Evolutionary conservation across 2,797 vertebrate species (phyloP), one percentile per base, ranked within the genome.

Genomic region (Danio jaintianensis): DNA sequence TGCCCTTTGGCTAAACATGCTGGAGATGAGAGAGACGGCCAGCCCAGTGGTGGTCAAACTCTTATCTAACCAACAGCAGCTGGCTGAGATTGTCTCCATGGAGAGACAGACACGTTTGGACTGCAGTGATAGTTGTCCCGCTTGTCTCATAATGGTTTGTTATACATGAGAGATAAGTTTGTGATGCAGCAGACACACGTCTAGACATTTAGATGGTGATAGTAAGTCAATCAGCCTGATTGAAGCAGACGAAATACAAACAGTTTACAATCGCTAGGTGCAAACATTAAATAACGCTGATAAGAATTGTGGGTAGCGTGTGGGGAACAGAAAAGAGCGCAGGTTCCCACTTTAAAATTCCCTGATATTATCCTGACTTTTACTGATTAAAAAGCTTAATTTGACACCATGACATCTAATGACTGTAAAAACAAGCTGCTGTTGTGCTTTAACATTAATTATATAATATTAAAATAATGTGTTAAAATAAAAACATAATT

Each of bases 141-240:
- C 45, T 61, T 53, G 20, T 61, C 52, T 81, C 61, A 48, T 62
- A 67, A 74, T 79, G 71, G 74, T 69, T 75, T 83, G 73, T 80
- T 84, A 80, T 80, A 80, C 74, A 69, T 75, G 77, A 80, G 64
- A 75, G 84, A 85, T 82, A 84, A 86, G 73, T 42, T 56, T 38
- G 62, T 48, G 61, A 58, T 45, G 36, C 61, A 45, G 40, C 56
- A 45, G 80, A 59, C 36, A 56, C 5, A n/a, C 56, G 55, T 80
- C 78, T 80, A 73, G 78, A 80, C 78, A 56, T 75, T 83, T 68
- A 43, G 36, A 75, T 38, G 13, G 18, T 42, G 45, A 68, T 52
- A 69, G 56, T 68, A 43, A 64, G 40, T 48, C 7, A 42, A 20
- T 48, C 43, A 70, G 68, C 42, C 13, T 71, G 40, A 62, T 22